Evolutionary conservation across 2,113 vertebrate species (phyloP).

Genomic region (Dromiciops gliroides): DNA sequence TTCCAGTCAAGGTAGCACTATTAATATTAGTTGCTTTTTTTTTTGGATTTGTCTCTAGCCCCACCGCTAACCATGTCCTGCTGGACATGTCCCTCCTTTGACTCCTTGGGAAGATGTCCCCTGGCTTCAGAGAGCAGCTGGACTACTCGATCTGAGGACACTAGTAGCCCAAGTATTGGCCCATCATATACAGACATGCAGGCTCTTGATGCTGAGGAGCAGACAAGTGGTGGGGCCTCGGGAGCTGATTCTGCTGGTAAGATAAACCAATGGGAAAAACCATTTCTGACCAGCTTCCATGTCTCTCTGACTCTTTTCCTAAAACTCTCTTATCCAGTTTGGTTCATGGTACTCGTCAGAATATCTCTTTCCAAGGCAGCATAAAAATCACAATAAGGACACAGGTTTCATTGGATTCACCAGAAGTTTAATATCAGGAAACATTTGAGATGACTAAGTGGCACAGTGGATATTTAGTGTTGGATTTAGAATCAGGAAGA

Average conservation of each 20-base stretch:
- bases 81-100: slow-evolving; percentile 82
- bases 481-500: background rate
- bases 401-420: background rate
- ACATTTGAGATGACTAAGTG: background rate
- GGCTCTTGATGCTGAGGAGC: slow-evolving; percentile 80
- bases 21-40: slow-evolving; percentile 36
- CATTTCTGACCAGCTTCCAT: background rate
- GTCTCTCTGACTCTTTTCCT: background rate
- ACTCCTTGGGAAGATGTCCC: slow-evolving; percentile 77
- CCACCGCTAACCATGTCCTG: slow-evolving; percentile 76
- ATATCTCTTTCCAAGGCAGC: background rate
- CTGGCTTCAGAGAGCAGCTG: slow-evolving; percentile 85
- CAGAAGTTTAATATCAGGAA: background rate
- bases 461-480: background rate
- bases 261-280: background rate
- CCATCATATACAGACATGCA: slow-evolving; percentile 85
- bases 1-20: background rate
- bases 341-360: slow-evolving; percentile 31
- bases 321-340: background rate
- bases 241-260: slow-evolving; percentile 85
- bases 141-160: slow-evolving; percentile 85
- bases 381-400: background rate
- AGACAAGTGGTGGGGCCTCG: slow-evolving; percentile 80
- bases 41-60: slow-evolving; percentile 66
- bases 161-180: slow-evolving; percentile 84